phyloP scores from a whole-genome alignment of 30 jellyfish, hydroid and myxozoan species.

The Hydractinia echinata region DNA sequence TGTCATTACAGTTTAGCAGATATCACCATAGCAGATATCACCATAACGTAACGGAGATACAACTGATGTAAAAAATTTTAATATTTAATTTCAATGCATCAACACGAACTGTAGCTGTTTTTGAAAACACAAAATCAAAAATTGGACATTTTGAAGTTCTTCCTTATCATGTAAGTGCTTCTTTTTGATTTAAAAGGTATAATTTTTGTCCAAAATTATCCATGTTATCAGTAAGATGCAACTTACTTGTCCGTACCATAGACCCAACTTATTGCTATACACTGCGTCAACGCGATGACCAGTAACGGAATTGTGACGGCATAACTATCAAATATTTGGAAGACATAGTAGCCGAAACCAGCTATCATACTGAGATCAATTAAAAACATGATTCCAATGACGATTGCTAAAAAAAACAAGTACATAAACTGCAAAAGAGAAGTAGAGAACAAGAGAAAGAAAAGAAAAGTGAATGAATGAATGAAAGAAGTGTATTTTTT shows the following conservation, averaged over 20 bases:
- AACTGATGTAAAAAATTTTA: too few species aligned
- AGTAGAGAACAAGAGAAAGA: background rate
- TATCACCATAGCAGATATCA: too few species aligned
- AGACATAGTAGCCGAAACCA: constrained; percentile 77
- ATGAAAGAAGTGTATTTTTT: background rate
- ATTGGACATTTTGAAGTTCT: too few species aligned
- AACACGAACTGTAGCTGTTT: too few species aligned
- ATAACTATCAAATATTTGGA: constrained; percentile 76
- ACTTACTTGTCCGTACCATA: constrained; percentile 89
- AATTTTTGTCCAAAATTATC: too few species aligned
- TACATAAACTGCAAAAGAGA: too few species aligned
- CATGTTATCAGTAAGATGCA: background rate
- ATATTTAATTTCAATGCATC: too few species aligned
- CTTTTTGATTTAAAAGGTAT: too few species aligned
- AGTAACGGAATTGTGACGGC: constrained; percentile 78
- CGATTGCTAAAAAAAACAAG: constrained; percentile 45
- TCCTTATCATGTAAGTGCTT: too few species aligned
- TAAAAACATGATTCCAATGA: constrained; percentile 62
- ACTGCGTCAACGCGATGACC: constrained; percentile 65
- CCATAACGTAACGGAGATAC: too few species aligned
- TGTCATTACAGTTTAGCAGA: too few species aligned
- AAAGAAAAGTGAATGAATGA: background rate
- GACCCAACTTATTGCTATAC: constrained; percentile 83
- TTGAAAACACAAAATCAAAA: too few species aligned
- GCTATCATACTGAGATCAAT: constrained; percentile 69